Evolutionary conservation across 2,113 vertebrate species (phyloP), one percentile per base, ranked within the genome.

Genomic region (Helogale parvula): DNA sequence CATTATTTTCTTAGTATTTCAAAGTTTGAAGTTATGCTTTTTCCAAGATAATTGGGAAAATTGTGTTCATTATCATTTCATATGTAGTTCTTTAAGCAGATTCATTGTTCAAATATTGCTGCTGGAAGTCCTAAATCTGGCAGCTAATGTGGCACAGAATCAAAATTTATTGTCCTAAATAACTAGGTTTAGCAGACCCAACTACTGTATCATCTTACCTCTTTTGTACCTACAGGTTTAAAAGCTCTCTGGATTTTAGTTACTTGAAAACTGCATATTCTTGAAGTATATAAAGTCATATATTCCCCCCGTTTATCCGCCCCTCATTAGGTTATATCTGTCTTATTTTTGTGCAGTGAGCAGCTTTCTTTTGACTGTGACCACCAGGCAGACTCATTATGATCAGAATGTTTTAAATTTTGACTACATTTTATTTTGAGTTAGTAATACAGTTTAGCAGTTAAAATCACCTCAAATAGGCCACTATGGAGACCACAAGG

Each of bases 301-400:
- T 92, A 88, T 66, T 60, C 50, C 50, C 66, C 35, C 52, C 41
- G 1, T 27, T 69, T 85, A 45, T 71, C 80, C 88, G 0, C 41
- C 29, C 29, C 11, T 31, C 11, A 2, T 90, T 54, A 74, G 35
- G 65, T 90, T 89, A 3, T 41, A 72, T 52, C 29, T 81, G 23
- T 71, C 25, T 33, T 81, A 7, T 88, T 92, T 91, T 71, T 99
- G 99, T 99, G 99, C 99, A 99, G 99, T 0, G 99, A 99, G 98
- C 99, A 99, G 99, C 99, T 99, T 98, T 99, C 99, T 0, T 99
- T 99, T 0, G 99, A 99, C 98, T 99, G 99, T 0, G 99, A 99
- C 97, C 99, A 99, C 99, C 99, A 99, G 85, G 69, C 99, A 99
- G 97, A 99, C 99, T 0, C 99, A 99, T 98, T 99, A 99, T 29